Percentiles rank a stretch among this genome's conserved stretches.
These are phyloP conservation scores for Oreonectes daqikongensis DNA, from an alignment of 2,797 vertebrate genomes.

Conservation along the genomic window DNA sequence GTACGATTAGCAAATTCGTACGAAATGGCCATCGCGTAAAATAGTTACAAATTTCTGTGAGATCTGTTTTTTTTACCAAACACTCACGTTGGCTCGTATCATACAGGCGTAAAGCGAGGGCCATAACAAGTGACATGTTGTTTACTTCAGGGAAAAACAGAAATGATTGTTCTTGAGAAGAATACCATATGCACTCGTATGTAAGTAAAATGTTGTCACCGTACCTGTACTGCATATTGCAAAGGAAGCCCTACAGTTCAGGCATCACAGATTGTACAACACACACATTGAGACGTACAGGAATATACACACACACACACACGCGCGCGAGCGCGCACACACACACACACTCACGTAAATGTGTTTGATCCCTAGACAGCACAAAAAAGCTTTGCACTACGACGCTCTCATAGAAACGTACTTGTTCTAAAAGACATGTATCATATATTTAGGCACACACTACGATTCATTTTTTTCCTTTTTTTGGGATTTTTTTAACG, in stretches of 20 bases:
- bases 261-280: slow-evolving; percentile 64
- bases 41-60: too few relatives aligned
- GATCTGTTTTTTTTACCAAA: neutral
- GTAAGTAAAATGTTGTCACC: slow-evolving; percentile 46
- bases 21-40: too few relatives aligned
- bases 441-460: slow-evolving; percentile 68
- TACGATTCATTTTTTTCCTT: slow-evolving; percentile 62
- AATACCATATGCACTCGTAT: slow-evolving; percentile 49
- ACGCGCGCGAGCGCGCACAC: slow-evolving; percentile 67
- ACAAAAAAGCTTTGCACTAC: slow-evolving; percentile 74
- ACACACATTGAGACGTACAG: slow-evolving; percentile 75
- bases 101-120: slow-evolving; percentile 5
- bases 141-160: slow-evolving; percentile 34
- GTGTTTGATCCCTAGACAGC: slow-evolving; percentile 67
- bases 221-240: slow-evolving; percentile 83
- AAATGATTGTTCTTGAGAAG: slow-evolving; percentile 57
- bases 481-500: slow-evolving; percentile 60
- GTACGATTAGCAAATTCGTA: too few relatives aligned
- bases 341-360: slow-evolving; percentile 69
- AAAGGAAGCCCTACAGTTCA: slow-evolving; percentile 85
- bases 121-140: slow-evolving; percentile 11
- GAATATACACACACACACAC: slow-evolving; percentile 68
- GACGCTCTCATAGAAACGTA: slow-evolving; percentile 71
- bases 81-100: neutral
- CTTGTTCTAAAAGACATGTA: slow-evolving; percentile 71